phyloP scores from a whole-genome alignment of 2,888 invertebrate genomes.

The Ypsolopha scabrella region DNA sequence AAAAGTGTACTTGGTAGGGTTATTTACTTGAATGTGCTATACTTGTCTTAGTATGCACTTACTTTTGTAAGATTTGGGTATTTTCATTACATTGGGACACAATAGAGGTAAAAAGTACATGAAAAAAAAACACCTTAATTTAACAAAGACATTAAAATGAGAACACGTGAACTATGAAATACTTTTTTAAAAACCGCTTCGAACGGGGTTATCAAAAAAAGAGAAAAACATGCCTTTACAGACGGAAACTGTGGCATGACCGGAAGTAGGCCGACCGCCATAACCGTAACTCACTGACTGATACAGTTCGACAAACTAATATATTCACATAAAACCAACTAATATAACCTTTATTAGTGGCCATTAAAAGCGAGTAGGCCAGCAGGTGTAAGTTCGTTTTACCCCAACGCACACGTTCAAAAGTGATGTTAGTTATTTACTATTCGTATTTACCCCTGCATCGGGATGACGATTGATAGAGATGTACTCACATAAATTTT shows the following conservation, averaged over 20 bases:
- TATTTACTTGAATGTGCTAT: no score
- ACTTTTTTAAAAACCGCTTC: not conserved
- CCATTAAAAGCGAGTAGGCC: no score
- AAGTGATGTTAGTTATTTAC: constrained; percentile 22
- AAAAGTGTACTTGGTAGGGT: no score
- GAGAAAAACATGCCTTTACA: not conserved
- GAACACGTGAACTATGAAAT: no score
- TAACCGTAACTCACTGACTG: constrained; percentile 45
- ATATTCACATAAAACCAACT: not conserved
- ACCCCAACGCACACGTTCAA: constrained; percentile 24
- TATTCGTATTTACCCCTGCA: not conserved
- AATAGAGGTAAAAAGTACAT: not conserved
- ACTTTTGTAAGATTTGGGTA: not conserved
- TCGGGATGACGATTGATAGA: constrained; percentile 28
- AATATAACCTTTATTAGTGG: no score
- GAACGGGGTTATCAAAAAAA: not conserved
- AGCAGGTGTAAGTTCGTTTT: not conserved
- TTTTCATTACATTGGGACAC: not conserved
- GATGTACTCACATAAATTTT: constrained; percentile 17
- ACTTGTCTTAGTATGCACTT: no score
- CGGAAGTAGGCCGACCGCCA: constrained; percentile 31
- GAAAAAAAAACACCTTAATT: not conserved
- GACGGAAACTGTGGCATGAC: constrained; percentile 21
- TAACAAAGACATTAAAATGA: not conserved
- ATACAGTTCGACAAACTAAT: not conserved